phyloP scores from a whole-genome alignment of 2,888 invertebrate species.

The Trichogramma evanescens region DNA sequence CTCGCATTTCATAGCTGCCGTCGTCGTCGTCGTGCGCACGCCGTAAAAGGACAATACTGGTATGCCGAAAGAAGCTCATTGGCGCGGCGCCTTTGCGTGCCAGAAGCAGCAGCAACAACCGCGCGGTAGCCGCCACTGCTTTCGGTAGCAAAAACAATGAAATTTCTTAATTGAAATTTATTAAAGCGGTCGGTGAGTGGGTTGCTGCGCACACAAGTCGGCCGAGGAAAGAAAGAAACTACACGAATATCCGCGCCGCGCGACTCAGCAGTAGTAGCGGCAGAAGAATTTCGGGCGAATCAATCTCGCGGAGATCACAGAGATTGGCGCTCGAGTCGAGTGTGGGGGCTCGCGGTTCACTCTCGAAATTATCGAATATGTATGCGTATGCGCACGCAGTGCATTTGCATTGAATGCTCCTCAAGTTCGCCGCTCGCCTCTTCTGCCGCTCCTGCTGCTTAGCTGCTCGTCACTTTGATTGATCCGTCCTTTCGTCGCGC shows the following conservation, averaged over 20 bases:
- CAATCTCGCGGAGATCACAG: conserved; percentile 8
- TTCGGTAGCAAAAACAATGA: conserved; percentile 16
- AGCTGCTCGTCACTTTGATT: conserved; percentile 22
- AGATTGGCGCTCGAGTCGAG: neutral
- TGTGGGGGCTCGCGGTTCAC: neutral
- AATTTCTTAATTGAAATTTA: conserved; percentile 24
- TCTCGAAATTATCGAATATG: too few species aligned
- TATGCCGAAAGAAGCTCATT: too few species aligned
- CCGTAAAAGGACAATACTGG: too few species aligned
- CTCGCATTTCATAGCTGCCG: too few species aligned
- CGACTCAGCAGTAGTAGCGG: neutral
- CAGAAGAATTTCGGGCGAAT: conserved; percentile 16
- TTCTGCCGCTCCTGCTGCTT: conserved; percentile 9
- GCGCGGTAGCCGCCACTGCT: neutral
- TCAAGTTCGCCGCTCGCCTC: neutral
- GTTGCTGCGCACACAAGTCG: neutral
- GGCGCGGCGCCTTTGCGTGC: too few species aligned
- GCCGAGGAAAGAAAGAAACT: neutral
- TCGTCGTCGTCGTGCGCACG: too few species aligned
- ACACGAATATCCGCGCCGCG: neutral
- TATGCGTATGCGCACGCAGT: neutral
- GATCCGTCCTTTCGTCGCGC: conserved; percentile 16
- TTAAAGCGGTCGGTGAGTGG: conserved; percentile 16
- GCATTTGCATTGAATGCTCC: conserved; percentile 23
- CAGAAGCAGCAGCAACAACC: too few species aligned